Base-by-base conservation (phyloP, 2,113 vertebrate genomes). In the Myotis yumanensis region DNA sequence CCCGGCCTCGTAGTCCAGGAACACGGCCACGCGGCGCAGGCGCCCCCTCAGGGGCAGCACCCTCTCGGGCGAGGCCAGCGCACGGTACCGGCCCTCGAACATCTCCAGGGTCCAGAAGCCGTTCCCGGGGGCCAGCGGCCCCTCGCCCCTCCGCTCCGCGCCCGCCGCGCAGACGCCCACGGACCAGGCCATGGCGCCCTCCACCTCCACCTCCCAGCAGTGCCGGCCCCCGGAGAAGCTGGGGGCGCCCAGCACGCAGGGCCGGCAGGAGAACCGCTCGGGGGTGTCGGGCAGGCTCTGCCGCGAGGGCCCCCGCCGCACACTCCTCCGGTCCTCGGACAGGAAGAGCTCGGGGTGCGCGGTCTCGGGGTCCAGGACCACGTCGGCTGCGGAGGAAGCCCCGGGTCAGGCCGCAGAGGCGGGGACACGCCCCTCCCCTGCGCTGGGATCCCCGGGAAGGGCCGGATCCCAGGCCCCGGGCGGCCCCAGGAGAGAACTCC, bases 151-250 rank as follows among this genome's bases (percentile, higher is more conserved):
- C 94, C 98, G 96, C 66, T 93, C 93, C 46, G 89, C 96, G 2
- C 75, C 66, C 5, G 97, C 95, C 54, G 43, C 87, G 16, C 97
- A 98, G 5, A 97, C 83, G 0, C 97, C 97, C 40, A 98, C 40
- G 0, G 96, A 87, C 97, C 98, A 98, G 3, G 54, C 73, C 12
- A 92, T 94, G 1, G 88, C 69, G 1, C 79, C 22, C 7, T 18
- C 98, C 1, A 98, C 98, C 94, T 99, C 98, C 91, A 99, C 98
- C 94, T 99, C 99, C 99, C 99, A 99, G 98, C 98, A 99, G 92
- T 98, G 98, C 16, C 98, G 98, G 1, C 99, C 99, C 0, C 97
- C 97, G 62, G 90, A 4, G 96, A 98, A 99, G 43, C 97, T 93
- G 46, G 98, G 94, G 16, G 3, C 86, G 37, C 96, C 98, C 43